Base-by-base conservation (phyloP, 30 jellyfish, hydroid and myxozoan species). In the Hydractinia echinata region DNA sequence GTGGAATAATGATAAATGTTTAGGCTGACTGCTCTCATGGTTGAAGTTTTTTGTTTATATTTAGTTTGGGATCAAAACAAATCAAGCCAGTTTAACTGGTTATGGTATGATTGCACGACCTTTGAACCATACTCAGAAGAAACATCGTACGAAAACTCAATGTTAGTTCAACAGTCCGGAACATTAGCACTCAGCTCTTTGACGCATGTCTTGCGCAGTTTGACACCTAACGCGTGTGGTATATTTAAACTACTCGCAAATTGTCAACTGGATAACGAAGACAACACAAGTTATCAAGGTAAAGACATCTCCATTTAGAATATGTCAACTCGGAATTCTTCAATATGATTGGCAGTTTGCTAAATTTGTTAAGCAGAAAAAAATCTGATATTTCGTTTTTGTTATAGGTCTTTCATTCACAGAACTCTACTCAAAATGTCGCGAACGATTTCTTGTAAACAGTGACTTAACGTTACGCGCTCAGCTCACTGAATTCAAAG, bases 391-490 rank as follows among this genome's bases (percentile, higher is more conserved):
- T 30, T 30, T 30, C 44, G 44, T 30, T 30, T 30, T 30, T 30
- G 44, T 30, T 81, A 20, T 64, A 92, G 98, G 98, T n/a, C 72
- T 92, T 53, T 88, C 98, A 7, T 85, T 92, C 85, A 78, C 84
- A 18, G 96, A 92, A 18, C 73, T 92, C 67, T 92, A 92, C 61
- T 67, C 66, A 39, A 79, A 84, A 81, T 92, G 96, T 81, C 83
- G 98, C 8, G 98, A 92, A 77, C 80, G 72, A 54, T 92, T 92
- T 77, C 89, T 92, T 73, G 98, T 87, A 53, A 92, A 87, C 89
- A 92, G 98, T 74, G 98, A 92, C 72, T 66, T 92, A 50, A 92
- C 98, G 11, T 76, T 92, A 16, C 88, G 96, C 4, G 98, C 98
- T 16, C 98, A 92, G 83, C 80, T 92, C 73, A 92, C 98, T 5